These are phyloP conservation scores for Hecatera dysodea DNA, from an alignment of 2,888 invertebrate genomes.

Conservation along the genomic window DNA sequence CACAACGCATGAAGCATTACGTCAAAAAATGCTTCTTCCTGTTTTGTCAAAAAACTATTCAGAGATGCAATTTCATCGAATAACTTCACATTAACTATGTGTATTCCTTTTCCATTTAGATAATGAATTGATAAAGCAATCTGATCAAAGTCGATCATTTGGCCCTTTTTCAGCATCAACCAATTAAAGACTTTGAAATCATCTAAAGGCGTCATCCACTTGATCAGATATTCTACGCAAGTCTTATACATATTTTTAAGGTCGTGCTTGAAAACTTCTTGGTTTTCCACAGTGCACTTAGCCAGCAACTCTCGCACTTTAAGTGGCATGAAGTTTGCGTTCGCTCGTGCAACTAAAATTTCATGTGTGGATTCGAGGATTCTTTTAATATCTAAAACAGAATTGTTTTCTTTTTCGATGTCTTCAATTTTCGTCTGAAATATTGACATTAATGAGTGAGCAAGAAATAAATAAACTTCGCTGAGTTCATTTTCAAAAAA, in stretches of 20 bases:
- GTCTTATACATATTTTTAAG: conserved; percentile 52
- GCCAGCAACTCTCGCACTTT: conserved; percentile 45
- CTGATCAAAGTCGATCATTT: no score
- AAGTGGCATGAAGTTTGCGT: conserved; percentile 51
- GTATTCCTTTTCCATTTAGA: no score
- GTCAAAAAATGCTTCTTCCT: no score
- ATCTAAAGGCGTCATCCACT: no score
- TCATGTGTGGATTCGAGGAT: conserved; percentile 41
- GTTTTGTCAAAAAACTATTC: no score
- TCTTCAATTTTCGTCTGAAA: conserved; percentile 54
- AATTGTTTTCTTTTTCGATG: conserved; percentile 56
- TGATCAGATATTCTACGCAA: no score
- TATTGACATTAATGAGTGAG: conserved; percentile 54
- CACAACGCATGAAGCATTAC: no score
- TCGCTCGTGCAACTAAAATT: conserved; percentile 45
- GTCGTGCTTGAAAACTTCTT: conserved; percentile 51
- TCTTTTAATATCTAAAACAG: conserved; percentile 48
- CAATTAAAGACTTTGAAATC: no score
- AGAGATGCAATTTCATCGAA: no score
- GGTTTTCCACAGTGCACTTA: conserved; percentile 44
- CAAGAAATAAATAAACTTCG: conserved; percentile 54
- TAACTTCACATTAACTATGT: no score
- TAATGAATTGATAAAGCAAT: no score
- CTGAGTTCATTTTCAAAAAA: conserved; percentile 59
- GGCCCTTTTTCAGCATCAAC: no score